phyloP scores from a whole-genome alignment of 1,140 invertebrate genomes.

The Drosophila sechellia region DNA sequence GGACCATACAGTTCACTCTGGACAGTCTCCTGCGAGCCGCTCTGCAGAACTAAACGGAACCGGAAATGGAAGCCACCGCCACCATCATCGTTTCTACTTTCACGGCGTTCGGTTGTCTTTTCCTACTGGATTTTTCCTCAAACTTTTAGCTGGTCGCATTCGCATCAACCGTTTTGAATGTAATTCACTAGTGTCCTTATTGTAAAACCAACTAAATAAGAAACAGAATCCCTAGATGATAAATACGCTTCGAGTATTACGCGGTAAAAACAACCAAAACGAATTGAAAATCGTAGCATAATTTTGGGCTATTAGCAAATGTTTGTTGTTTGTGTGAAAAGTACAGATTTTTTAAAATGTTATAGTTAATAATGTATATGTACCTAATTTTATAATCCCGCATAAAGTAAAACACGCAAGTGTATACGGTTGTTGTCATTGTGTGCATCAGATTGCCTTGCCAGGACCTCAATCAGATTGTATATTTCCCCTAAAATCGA shows the following conservation, averaged over 20 bases:
- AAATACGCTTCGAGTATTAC: constrained; percentile 64
- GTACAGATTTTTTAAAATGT: constrained; percentile 55
- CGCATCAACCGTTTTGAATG: constrained; percentile 50
- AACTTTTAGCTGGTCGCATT: constrained; percentile 23
- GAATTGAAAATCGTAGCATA: constrained; percentile 58
- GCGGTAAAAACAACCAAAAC: constrained; percentile 60
- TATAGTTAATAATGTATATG: constrained; percentile 50
- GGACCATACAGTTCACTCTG: constrained; percentile 64
- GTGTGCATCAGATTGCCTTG: constrained; percentile 25
- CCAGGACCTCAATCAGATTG: not conserved
- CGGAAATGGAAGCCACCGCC: constrained; percentile 23
- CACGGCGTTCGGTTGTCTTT: constrained; percentile 2
- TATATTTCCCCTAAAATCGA: not conserved
- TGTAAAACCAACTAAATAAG: constrained; percentile 47
- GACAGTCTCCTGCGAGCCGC: constrained; percentile 74
- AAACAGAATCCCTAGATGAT: constrained; percentile 46
- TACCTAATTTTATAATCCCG: constrained; percentile 53
- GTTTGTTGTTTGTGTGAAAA: constrained; percentile 52
- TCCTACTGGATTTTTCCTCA: constrained; percentile 3
- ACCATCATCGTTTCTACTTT: constrained; percentile 27
- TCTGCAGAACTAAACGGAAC: constrained; percentile 65
- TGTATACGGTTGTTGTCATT: constrained; percentile 16
- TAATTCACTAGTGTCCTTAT: constrained; percentile 75
- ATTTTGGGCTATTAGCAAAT: constrained; percentile 73
- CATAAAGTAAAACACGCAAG: constrained; percentile 31